A percentile compares a stretch with the other conserved stretches of the same genome.
These are phyloP conservation scores for Tamandua tetradactyla DNA, from an alignment of 2,797 vertebrate species.

Conservation along the genomic window DNA sequence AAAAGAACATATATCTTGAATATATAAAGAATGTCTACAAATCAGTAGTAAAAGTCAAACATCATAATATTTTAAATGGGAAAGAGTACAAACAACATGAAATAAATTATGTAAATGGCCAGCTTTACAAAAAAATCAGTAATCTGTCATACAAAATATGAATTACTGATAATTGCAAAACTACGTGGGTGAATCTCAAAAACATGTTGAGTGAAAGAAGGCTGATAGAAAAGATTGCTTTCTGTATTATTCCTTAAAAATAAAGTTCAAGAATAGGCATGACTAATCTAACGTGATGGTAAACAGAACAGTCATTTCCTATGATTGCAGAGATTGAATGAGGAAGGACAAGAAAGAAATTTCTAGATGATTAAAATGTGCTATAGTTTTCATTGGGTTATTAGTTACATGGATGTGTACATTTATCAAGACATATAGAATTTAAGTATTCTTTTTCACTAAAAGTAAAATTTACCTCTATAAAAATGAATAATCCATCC, in stretches of 20 bases:
- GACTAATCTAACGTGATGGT: not conserved
- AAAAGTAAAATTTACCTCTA: not conserved
- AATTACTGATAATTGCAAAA: not conserved
- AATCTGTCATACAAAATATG: not conserved
- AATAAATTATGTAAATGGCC: too few relatives aligned
- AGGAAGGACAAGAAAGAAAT: not conserved
- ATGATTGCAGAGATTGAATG: not conserved
- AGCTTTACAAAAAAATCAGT: too few relatives aligned
- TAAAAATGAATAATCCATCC: not conserved
- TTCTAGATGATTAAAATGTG: not conserved
- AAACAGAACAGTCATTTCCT: not conserved
- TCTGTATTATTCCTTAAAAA: not conserved
- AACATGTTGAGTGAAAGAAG: not conserved
- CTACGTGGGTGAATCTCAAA: not conserved
- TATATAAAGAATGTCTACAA: too few relatives aligned
- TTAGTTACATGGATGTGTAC: not conserved
- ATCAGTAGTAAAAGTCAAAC: too few relatives aligned
- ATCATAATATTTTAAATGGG: too few relatives aligned
- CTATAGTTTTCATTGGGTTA: not conserved
- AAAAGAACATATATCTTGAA: too few relatives aligned
- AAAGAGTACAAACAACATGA: too few relatives aligned
- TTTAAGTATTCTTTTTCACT: not conserved
- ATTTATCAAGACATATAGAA: not conserved
- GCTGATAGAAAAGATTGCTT: not conserved
- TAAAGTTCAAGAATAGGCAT: not conserved